Conservation (phyloP, 2,888 invertebrate genomes). For the Athetis lepigone region DNA sequence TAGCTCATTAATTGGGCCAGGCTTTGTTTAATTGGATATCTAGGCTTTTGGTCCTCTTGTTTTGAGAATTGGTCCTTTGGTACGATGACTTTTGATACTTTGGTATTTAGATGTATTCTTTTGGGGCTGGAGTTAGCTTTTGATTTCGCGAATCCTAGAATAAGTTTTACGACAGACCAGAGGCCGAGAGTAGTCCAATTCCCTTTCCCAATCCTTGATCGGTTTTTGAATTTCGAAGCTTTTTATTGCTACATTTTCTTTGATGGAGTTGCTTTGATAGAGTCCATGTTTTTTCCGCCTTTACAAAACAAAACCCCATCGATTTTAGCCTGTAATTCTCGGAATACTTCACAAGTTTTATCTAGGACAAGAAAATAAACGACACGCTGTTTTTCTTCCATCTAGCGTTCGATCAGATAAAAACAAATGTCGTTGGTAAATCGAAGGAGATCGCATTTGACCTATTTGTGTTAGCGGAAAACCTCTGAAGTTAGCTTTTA, state of each 20-base stretch:
- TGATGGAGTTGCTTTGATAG: neutral
- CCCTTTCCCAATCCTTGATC: neutral
- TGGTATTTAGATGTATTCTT: no score
- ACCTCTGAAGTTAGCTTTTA: constrained; percentile 9
- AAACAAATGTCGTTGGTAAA: constrained; percentile 32
- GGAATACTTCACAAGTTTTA: constrained; percentile 5
- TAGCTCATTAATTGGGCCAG: constrained; percentile 11
- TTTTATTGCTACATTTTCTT: neutral
- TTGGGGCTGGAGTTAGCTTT: no score
- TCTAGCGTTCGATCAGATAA: constrained; percentile 38
- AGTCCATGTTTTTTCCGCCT: neutral
- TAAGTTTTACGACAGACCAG: no score
- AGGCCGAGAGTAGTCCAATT: neutral
- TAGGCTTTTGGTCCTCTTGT: neutral
- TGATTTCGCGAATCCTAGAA: no score
- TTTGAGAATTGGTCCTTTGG: neutral
- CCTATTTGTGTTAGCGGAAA: constrained; percentile 19
- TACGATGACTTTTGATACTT: no score
- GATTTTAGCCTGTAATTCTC: neutral
- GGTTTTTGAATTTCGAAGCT: neutral
- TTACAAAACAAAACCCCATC: neutral
- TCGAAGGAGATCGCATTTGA: constrained; percentile 32
- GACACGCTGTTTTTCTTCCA: constrained; percentile 29
- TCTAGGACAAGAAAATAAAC: constrained; percentile 32
- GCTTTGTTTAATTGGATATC: neutral